Percentiles rank a stretch among this genome's conserved stretches.
These are phyloP conservation scores for Pygoscelis adeliae DNA, from an alignment of 2,113 vertebrate species.

Conservation along the genomic window DNA sequence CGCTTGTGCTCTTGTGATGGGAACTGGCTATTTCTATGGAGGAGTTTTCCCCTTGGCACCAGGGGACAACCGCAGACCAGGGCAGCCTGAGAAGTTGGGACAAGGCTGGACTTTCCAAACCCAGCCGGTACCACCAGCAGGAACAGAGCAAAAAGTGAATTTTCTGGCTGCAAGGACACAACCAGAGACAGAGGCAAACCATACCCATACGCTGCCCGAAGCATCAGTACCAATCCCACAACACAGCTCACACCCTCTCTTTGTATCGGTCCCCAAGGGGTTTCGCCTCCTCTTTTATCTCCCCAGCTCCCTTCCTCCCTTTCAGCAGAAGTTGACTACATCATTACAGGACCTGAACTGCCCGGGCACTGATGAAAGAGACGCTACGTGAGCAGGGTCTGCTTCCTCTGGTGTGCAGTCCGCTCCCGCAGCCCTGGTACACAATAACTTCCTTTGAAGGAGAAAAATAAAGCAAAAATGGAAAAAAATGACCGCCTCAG, in stretches of 20 bases:
- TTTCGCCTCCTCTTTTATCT: not conserved
- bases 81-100: not conserved
- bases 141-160: accelerated
- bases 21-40: accelerated
- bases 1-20: accelerated
- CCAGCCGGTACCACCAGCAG: not conserved
- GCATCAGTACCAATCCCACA: not conserved
- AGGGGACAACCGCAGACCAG: not conserved
- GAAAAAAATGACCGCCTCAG: not conserved
- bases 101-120: not conserved
- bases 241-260: not conserved
- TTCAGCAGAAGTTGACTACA: not conserved
- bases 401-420: not conserved
- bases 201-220: not conserved
- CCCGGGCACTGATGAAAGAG: not conserved
- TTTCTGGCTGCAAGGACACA: not conserved
- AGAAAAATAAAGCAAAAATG: not conserved
- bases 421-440: not conserved
- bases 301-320: not conserved
- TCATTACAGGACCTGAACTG: not conserved
- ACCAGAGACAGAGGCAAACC: not conserved
- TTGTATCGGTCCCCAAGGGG: not conserved
- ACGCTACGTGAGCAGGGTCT: not conserved
- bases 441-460: not conserved
- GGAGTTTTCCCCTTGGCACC: not conserved